Evolutionary conservation across 2,113 vertebrate genomes (phyloP).

Genomic region (Isurus oxyrinchus): DNA sequence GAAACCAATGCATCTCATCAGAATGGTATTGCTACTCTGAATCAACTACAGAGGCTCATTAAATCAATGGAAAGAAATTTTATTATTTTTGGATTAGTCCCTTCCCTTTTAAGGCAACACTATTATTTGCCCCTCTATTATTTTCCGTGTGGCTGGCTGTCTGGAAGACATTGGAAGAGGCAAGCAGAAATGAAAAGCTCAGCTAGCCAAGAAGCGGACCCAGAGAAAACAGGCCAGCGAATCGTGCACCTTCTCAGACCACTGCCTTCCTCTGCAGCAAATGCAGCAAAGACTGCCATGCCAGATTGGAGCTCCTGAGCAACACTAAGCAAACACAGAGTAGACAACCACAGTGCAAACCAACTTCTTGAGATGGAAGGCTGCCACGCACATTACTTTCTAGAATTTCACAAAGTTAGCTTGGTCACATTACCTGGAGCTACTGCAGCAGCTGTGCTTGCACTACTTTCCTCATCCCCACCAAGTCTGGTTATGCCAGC

Average conservation of each 20-base stretch:
- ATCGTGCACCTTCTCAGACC: background rate
- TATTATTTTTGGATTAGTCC: background rate
- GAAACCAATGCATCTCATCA: background rate
- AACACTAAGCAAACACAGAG: background rate
- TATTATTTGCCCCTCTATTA: background rate
- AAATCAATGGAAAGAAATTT: background rate
- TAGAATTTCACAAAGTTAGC: background rate
- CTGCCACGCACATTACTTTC: background rate
- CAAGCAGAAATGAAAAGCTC: background rate
- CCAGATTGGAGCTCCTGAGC: background rate
- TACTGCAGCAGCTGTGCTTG: background rate
- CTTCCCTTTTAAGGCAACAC: background rate
- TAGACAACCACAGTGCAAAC: background rate
- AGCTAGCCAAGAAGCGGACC: background rate
- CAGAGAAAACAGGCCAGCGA: background rate
- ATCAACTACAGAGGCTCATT: background rate
- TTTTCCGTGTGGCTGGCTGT: background rate
- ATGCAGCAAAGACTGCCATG: background rate
- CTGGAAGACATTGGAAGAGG: background rate
- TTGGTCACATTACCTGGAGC: constrained; percentile 1
- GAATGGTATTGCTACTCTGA: background rate
- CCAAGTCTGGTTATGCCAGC: too few species aligned
- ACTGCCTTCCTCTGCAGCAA: background rate
- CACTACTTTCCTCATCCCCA: background rate
- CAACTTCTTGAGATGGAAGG: background rate